A percentile compares a stretch with the other conserved stretches of the same genome.
Conservation (phyloP, 2,888 invertebrate species). For the Clunio marinus region DNA sequence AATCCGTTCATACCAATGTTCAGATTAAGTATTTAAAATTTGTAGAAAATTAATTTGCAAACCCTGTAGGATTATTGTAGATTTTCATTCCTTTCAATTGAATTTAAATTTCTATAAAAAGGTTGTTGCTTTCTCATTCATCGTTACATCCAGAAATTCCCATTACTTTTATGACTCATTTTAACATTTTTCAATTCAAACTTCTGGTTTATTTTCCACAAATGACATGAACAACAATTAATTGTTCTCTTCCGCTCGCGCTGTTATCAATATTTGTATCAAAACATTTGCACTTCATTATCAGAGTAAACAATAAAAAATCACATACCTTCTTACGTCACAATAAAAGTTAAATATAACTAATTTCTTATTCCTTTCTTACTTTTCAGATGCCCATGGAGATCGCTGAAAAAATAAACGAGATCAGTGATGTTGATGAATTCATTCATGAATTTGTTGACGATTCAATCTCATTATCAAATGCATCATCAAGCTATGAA, state of each 20-base stretch:
- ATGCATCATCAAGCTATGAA: background rate
- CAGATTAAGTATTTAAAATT: too few relatives aligned
- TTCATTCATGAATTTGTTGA: slow-evolving; percentile 32
- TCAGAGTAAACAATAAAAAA: background rate
- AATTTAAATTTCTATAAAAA: too few relatives aligned
- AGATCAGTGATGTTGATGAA: slow-evolving; percentile 16
- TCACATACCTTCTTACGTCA: background rate
- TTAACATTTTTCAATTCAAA: too few relatives aligned
- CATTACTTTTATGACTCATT: too few relatives aligned
- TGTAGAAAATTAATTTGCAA: too few relatives aligned
- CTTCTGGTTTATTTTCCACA: too few relatives aligned
- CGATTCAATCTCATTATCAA: slow-evolving; percentile 14
- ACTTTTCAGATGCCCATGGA: slow-evolving; percentile 34
- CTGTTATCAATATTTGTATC: background rate
- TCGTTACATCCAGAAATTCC: too few relatives aligned
- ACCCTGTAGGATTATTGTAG: too few relatives aligned
- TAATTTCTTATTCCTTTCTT: background rate
- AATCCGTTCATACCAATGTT: too few relatives aligned
- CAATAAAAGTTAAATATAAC: background rate
- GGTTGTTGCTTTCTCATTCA: too few relatives aligned
- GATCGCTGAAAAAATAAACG: slow-evolving; percentile 21
- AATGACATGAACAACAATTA: background rate
- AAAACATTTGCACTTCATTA: too few relatives aligned
- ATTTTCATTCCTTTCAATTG: too few relatives aligned
- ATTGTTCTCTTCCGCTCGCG: background rate